Base-by-base conservation (phyloP, 2,113 vertebrate species). In the Hiodon tergisus region DNA sequence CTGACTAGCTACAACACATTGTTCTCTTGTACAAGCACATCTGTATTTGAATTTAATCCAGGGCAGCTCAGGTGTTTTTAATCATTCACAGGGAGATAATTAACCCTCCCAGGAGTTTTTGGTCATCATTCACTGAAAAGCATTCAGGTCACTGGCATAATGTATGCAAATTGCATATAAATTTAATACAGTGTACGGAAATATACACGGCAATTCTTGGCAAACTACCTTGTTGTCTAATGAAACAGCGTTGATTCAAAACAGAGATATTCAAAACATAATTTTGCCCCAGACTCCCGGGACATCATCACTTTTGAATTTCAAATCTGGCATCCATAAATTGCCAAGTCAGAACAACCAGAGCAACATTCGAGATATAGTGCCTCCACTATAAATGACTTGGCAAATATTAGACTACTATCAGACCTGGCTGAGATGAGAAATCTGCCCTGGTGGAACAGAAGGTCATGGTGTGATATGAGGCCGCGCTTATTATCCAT, bases 351-450 rank as follows among this genome's bases (percentile, higher is more conserved):
- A 78, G 76, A 71, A 60, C 46, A 58, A 71, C 17, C 76, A 57
- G 71, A 69, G 54, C 50, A 6, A 46, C 5, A 16, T 16, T 0
- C 47, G 50, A 68, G 76, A 73, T 71, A 69, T 71, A 71, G 71
- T 73, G 76, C 76, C 76, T 62, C 69, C 62, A 58, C 71, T 67
- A 51, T 73, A 78, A 78, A 78, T 55, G 71, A 69, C 76, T 73
- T 4, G 71, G 65, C 47, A 59, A 78, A 69, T 65, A 69, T 68
- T 62, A 78, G 71, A 73, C 71, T 72, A 72, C 62, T 57, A 53
- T 72, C 69, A 73, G 76, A 48, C 76, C 55, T 5, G 10, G 70
- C 71, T 55, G 76, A 67, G 73, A 73, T 78, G 76, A 78, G 70
- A 69, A 73, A 78, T 69, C 65, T 73, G 76, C 65, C 71, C 76